Evolutionary conservation across 2,797 vertebrate species (phyloP).

Genomic region (Apodemus agrarius): DNA sequence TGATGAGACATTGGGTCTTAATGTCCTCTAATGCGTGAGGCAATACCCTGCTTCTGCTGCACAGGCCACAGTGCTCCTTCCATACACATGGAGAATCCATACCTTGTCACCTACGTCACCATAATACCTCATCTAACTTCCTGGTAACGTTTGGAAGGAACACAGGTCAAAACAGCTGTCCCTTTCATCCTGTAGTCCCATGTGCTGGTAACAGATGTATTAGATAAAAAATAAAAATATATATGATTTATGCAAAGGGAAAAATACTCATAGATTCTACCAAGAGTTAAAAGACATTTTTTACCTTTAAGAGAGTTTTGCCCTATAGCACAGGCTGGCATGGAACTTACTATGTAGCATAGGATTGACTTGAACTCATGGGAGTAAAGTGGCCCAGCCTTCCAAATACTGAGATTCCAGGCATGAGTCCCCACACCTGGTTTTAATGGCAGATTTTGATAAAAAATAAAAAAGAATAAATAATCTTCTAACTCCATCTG

Average conservation of each 20-base stretch:
- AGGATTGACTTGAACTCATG: not conserved
- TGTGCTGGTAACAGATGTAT: not conserved
- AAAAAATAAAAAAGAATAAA: not conserved
- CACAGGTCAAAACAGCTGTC: not conserved
- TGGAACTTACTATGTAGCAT: not conserved
- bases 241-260: not conserved
- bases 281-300: not conserved
- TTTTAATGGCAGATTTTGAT: not conserved
- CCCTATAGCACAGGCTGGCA: not conserved
- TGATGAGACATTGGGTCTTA: not conserved
- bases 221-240: no score
- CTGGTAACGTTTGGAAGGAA: conserved; percentile 47
- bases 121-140: not conserved
- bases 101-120: not conserved
- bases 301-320: not conserved
- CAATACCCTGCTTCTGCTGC: fast-evolving
- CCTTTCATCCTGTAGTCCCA: not conserved
- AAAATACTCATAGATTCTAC: not conserved
- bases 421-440: not conserved
- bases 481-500: not conserved
- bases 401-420: not conserved
- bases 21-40: no score
- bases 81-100: not conserved
- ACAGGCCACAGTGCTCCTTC: not conserved
- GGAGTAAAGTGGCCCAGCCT: not conserved